Evolutionary conservation across 1,140 invertebrate species (phyloP).

Genomic region (Drosophila nasuta): DNA sequence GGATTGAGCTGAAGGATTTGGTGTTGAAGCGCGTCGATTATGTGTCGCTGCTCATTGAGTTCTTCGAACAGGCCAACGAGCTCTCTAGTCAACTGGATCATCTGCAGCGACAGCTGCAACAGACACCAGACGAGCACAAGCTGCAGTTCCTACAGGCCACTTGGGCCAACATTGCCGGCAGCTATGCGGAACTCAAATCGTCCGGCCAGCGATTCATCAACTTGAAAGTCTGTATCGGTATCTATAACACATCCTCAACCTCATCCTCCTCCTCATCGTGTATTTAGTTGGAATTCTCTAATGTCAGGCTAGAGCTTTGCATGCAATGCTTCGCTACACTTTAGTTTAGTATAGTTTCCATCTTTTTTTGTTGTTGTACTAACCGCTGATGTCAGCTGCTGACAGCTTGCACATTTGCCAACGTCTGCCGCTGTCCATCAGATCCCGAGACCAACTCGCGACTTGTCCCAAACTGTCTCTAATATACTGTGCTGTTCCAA

Average conservation of each 20-base stretch:
- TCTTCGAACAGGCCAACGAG: slow-evolving; percentile 89
- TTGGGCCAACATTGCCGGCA: slow-evolving; percentile 87
- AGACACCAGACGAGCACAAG: slow-evolving; percentile 86
- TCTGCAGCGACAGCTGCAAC: slow-evolving; percentile 87
- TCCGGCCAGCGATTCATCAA: slow-evolving; percentile 90
- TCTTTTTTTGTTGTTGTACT: slow-evolving; percentile 35
- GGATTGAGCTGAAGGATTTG: slow-evolving; percentile 88
- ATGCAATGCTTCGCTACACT: slow-evolving; percentile 43
- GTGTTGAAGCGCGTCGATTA: slow-evolving; percentile 88
- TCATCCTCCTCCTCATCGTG: slow-evolving; percentile 15
- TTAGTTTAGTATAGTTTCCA: slow-evolving; percentile 16
- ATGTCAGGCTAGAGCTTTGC: slow-evolving; percentile 50
- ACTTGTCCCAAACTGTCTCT: too few relatives aligned
- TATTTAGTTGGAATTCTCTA: slow-evolving; percentile 66
- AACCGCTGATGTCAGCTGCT: slow-evolving; percentile 63
- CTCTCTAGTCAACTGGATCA: slow-evolving; percentile 89
- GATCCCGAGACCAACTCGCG: slow-evolving; percentile 12
- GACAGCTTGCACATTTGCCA: slow-evolving; percentile 70
- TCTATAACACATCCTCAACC: slow-evolving; percentile 1
- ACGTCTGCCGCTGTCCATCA: slow-evolving; percentile 58
- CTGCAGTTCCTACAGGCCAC: slow-evolving; percentile 87
- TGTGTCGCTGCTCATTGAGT: slow-evolving; percentile 89
- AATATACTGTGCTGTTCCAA: not conserved
- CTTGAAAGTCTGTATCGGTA: slow-evolving; percentile 81
- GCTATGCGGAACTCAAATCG: slow-evolving; percentile 87